Percentiles rank a stretch among this genome's conserved stretches.
These are phyloP conservation scores for Parauchenoglanis ngamensis DNA, from an alignment of 2,797 vertebrate species.

Conservation along the genomic window DNA sequence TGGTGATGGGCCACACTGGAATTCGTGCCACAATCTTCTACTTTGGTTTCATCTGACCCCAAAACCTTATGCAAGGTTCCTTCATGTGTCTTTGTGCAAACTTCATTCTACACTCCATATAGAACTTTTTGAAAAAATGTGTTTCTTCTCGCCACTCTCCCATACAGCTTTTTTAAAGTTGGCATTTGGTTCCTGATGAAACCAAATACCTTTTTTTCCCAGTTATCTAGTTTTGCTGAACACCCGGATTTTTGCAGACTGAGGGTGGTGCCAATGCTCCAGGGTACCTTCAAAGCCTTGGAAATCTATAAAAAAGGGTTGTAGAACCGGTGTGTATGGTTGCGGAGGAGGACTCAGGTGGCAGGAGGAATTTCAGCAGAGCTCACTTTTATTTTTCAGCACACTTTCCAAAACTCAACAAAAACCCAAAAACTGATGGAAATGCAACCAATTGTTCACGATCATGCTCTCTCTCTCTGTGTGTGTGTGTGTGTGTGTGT, in stretches of 20 bases:
- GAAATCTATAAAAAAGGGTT: background rate
- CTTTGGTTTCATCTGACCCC: background rate
- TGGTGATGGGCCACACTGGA: background rate
- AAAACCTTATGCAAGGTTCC: background rate
- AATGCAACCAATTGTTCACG: background rate
- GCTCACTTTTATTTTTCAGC: background rate
- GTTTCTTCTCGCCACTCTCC: background rate
- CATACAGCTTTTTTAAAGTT: background rate
- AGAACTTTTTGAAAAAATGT: background rate
- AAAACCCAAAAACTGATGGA: background rate
- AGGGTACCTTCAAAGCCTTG: background rate
- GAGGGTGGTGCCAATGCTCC: background rate
- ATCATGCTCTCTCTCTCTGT: background rate
- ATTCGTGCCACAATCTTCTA: background rate
- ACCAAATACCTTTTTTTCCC: background rate
- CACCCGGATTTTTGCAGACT: background rate
- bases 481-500: background rate
- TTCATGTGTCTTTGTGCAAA: no score
- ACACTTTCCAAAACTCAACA: background rate
- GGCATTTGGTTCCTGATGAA: background rate
- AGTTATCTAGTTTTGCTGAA: background rate
- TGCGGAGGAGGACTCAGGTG: background rate
- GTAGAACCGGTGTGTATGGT: background rate
- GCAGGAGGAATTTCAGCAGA: background rate
- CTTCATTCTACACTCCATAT: background rate